Conservation (phyloP, 2,113 vertebrate species). For the Pelobates fuscus region DNA sequence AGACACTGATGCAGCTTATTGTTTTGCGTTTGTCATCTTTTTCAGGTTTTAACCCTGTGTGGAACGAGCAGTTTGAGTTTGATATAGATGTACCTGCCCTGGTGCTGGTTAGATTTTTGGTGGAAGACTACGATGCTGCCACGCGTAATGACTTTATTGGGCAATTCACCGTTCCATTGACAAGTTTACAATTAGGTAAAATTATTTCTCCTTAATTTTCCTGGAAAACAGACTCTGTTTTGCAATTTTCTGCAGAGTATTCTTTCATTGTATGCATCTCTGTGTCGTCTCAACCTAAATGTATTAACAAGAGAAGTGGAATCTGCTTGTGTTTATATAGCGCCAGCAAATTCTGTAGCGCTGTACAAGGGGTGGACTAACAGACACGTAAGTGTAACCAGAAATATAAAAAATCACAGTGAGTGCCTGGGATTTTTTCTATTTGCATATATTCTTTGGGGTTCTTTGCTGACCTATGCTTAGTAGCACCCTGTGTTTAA, state of each 20-base stretch:
- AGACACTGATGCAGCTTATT: no score
- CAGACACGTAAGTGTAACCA: no score
- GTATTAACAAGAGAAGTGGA: no score
- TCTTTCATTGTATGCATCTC: not conserved
- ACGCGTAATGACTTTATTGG: conserved; percentile 86
- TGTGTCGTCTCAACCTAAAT: no score
- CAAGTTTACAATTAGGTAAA: conserved; percentile 83
- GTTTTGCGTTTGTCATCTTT: not conserved
- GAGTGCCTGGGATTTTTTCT: no score
- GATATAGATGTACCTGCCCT: conserved; percentile 78
- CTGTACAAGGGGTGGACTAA: no score
- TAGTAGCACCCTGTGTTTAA: no score
- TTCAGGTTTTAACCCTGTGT: conserved; percentile 89
- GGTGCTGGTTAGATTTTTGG: conserved; percentile 83
- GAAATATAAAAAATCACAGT: no score
- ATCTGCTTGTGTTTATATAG: no score
- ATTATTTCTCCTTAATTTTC: not conserved
- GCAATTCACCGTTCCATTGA: conserved; percentile 86
- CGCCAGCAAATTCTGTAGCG: no score
- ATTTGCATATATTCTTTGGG: no score
- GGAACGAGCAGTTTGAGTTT: conserved; percentile 82
- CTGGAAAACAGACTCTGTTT: not conserved
- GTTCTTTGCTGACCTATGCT: no score
- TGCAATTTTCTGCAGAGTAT: not conserved
- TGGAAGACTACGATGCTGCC: conserved; percentile 84